phyloP scores from a whole-genome alignment of 2,888 invertebrate genomes.

The Cloeon dipterum region DNA sequence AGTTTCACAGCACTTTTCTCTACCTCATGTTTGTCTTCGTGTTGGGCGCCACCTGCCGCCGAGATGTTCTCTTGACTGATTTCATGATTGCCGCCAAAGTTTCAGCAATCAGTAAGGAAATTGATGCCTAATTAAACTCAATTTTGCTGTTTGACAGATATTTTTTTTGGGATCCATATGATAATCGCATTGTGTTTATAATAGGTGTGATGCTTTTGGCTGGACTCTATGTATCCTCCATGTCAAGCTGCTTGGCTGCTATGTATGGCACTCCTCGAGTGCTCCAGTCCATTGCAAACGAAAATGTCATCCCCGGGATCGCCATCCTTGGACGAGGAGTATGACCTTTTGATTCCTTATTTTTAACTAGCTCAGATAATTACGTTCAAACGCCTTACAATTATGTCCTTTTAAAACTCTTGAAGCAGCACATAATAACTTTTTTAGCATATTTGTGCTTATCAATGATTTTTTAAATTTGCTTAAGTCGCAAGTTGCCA shows the following conservation, averaged over 20 bases:
- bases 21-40: slow-evolving; percentile 79
- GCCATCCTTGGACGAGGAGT: slow-evolving; percentile 72
- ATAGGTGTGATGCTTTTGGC: slow-evolving; percentile 52
- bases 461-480: too few species aligned
- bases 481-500: too few species aligned
- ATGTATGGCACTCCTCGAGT: slow-evolving; percentile 93
- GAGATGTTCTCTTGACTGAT: slow-evolving; percentile 45
- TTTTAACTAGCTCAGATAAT: too few species aligned
- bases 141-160: neutral
- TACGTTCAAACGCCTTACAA: too few species aligned
- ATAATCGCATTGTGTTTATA: slow-evolving; percentile 2
- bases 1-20: slow-evolving; percentile 51
- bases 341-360: slow-evolving; percentile 22
- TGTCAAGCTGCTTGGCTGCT: slow-evolving; percentile 86
- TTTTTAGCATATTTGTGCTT: too few species aligned
- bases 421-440: too few species aligned
- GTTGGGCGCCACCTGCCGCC: slow-evolving; percentile 66
- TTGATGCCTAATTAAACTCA: too few species aligned
- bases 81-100: slow-evolving; percentile 86
- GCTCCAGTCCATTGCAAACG: slow-evolving; percentile 82
- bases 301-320: slow-evolving; percentile 82
- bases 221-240: slow-evolving; percentile 86
- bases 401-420: too few species aligned
- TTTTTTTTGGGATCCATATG: neutral
- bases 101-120: slow-evolving; percentile 42